Evolutionary conservation across 2,888 invertebrate species (phyloP), one percentile per base, ranked within the genome.

Genomic region (Coecobrya sp.): DNA sequence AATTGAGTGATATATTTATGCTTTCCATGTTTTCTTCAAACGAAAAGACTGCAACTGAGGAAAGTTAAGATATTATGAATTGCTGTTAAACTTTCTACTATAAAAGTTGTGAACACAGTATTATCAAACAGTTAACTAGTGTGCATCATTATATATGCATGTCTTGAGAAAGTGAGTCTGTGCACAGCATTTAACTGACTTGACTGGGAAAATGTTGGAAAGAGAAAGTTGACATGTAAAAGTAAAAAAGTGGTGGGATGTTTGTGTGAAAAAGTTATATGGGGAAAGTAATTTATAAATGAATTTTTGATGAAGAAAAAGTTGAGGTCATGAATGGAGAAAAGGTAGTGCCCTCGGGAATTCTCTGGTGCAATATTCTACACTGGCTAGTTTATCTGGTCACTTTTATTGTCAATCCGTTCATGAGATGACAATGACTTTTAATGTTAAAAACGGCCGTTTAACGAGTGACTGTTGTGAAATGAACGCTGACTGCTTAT

Each of bases 341-440:
- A 76, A 42, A 42, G 73, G 42, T 45, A 16, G 36, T 42, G 25
- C n/a, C 65, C 19, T 42, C 85, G 7, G 90, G 52, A 55, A 90
- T 90, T 27, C 76, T 90, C 5, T 73, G 84, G 90, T 85, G 73
- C 30, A 65, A 84, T 30, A 85, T 85, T 42, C 90, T 85, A 22
- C 85, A 85, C 49, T 45, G 76, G 10, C 85, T 84, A 0, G 85
- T 90, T 76, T 90, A 84, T 30, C 52, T 85, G 27, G 85, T 73
- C 30, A 90, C 90, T n/a, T 90, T 90, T 27, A 90, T 45, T 27
- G 10, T 76, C 22, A 85, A 85, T 30, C 90, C 85, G 42, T 85
- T 85, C 90, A 59, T 59, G 59, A 90, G 85, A 85, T 90, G 85
- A 89, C 89, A 81, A 59, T 25, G 30, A 76, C n/a, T n/a, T n/a